Base-by-base conservation (phyloP, 2,888 invertebrate genomes). In the Cheilosia vernalis region DNA sequence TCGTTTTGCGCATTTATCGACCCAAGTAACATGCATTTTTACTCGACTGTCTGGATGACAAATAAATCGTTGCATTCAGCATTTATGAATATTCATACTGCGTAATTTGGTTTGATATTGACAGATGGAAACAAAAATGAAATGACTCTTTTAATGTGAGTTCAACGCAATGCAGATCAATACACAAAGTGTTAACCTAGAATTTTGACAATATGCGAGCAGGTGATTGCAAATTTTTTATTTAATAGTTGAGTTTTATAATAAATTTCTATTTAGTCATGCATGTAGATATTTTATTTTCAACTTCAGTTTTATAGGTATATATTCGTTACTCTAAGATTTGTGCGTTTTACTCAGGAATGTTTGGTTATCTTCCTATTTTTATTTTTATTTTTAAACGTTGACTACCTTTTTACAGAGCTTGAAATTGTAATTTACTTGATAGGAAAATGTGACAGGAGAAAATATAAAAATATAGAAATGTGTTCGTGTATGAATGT, bases 261-360 rank as follows among this genome's bases (percentile, higher is more conserved):
- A 51, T 19, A 24, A 61, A 53, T 42, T 42, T 51, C 24, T 44
- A 17, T 17, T 37, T 24, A 58, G 49, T 27, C 47, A 49, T 53
- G 15, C 30, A 33, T 37, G 30, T 21, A 58, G 13, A 30, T 66
- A 21, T 44, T 56, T 66, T 30, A 7, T 30, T 7, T 30, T 30
- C 9, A 30, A 33, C 10, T 40, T 61, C 55, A 24, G 40, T 60
- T 49, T 40, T 64, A 15, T 60, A 60, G n/a, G 51, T 61, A 17
- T 61, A 17, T 61, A 69, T 51, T 77, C 53, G 60, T 53, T 53
- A 61, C 61, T 77, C 77, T 78, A 78, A 61, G 53, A 63, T 78
- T 78, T 78, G 77, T 78, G 77, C 77, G 77, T 56, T 69, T 69
- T 69, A 69, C 55, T 33, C 55, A 49, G 63, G 67, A 77, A 61